Base-by-base conservation (phyloP, 1,140 invertebrate genomes). In the Diachasmimorpha longicaudata region DNA sequence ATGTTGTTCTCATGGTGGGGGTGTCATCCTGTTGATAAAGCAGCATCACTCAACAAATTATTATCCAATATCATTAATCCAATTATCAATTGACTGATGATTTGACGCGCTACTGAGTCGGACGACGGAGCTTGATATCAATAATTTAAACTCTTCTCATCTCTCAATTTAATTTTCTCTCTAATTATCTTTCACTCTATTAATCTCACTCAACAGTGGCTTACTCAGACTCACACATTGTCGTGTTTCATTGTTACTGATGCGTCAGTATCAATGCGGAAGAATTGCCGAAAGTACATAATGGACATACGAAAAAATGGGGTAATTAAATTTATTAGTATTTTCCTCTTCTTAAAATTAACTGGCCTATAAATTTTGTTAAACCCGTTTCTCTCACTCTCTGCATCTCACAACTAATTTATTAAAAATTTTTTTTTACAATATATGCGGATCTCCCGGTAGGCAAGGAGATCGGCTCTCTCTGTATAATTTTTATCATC, bases 361-460 rank as follows among this genome's bases (percentile, higher is more conserved):
- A 88, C 86, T 87, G 87, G 83, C 84, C 85, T 87, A 88, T 87
- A 89, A 89, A 87, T 76, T 87, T 83, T 79, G 74, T 81, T 74
- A 69, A 76, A 68, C 70, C 71, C 58, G 69, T 78, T 44, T 84
- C 80, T 72, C 74, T 72, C 75, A 31, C 71, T 73, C 67, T 76
- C 70, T 81, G 81, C 78, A 78, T 79, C 81, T 84, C 82, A 79
- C 78, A 68, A 80, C 82, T 83, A 82, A 83, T 85, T 87, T 83
- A 83, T 82, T 86, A 84, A 85, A 84, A 81, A 84, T 81, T 85
- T 79, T 82, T 86, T 82, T 88, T 87, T 88, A 87, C 83, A 88
- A 88, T 88, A 88, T 85, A 84, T 85, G 86, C 86, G 87, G 83
- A 87, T 85, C 86, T 85, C 86, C 88, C 87, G 88, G 88, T 89